Percentiles rank a stretch among this genome's conserved stretches.
These are phyloP conservation scores for Cepaea hortensis DNA, from an alignment of 2,888 invertebrate species.

Conservation along the genomic window DNA sequence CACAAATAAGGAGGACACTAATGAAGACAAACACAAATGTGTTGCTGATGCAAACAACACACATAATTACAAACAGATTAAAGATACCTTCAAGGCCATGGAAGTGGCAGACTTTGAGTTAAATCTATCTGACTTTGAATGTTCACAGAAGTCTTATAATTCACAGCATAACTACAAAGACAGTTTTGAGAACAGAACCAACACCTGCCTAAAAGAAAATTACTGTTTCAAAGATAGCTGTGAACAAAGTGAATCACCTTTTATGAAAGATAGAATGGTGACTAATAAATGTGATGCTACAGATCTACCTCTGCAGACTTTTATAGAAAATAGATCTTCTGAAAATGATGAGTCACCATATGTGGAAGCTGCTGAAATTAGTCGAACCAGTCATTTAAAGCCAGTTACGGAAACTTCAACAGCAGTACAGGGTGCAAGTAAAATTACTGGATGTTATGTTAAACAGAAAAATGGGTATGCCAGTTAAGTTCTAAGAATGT, in stretches of 20 bases:
- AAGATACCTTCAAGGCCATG: neutral
- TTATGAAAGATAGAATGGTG: neutral
- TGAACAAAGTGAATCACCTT: constrained; percentile 7
- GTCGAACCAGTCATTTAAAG: neutral
- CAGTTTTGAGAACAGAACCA: neutral
- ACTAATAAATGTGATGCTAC: neutral
- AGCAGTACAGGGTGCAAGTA: neutral
- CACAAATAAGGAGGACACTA: neutral
- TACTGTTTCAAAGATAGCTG: neutral
- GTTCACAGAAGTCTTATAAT: constrained; percentile 8
- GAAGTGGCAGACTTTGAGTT: constrained; percentile 30
- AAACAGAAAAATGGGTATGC: neutral
- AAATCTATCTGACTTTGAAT: constrained; percentile 23
- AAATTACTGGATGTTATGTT: neutral
- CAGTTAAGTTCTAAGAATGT: neutral
- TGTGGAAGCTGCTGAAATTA: neutral
- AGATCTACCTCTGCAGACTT: neutral
- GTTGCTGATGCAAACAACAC: neutral
- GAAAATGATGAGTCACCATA: constrained; percentile 27
- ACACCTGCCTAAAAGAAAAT: neutral
- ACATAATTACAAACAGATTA: neutral
- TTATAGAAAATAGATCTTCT: neutral
- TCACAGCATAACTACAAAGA: neutral
- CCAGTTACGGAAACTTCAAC: neutral
- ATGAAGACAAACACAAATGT: neutral